These are phyloP conservation scores for Glaucopsyche alexis DNA, from an alignment of 2,888 invertebrate species.

Conservation along the genomic window DNA sequence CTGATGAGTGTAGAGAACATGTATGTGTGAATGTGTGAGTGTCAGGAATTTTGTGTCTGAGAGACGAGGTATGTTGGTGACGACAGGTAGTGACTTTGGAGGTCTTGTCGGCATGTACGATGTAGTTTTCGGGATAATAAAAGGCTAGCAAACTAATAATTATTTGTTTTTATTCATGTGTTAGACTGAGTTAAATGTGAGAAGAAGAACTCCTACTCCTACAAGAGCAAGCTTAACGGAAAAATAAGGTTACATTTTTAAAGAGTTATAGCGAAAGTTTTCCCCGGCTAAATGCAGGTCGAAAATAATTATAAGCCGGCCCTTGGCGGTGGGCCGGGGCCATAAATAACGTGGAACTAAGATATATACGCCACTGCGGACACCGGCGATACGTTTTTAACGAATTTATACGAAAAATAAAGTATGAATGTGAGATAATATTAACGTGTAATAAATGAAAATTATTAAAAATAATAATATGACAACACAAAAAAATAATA, in stretches of 20 bases:
- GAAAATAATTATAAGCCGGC: conserved; percentile 14
- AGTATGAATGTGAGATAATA: not conserved
- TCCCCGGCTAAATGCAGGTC: conserved; percentile 2
- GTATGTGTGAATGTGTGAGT: no score
- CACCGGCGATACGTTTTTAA: conserved; percentile 18
- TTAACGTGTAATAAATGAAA: not conserved
- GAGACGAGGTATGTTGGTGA: no score
- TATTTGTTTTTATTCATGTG: no score
- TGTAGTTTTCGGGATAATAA: no score
- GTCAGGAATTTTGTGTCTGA: no score
- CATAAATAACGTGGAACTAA: conserved; percentile 6
- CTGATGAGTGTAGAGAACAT: no score
- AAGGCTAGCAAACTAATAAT: no score
- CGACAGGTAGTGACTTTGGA: no score
- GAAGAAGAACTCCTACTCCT: not conserved
- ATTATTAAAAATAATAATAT: no score
- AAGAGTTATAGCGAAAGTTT: conserved; percentile 13
- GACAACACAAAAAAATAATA: no score
- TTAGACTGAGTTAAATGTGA: no score
- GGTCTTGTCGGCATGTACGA: no score
- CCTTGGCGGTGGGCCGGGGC: not conserved
- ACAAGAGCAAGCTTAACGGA: not conserved
- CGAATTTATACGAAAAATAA: conserved; percentile 13
- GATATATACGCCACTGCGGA: conserved; percentile 20
- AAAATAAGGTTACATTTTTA: conserved; percentile 11